phyloP scores from a whole-genome alignment of 2,888 invertebrate genomes.

The Macropis europaea region DNA sequence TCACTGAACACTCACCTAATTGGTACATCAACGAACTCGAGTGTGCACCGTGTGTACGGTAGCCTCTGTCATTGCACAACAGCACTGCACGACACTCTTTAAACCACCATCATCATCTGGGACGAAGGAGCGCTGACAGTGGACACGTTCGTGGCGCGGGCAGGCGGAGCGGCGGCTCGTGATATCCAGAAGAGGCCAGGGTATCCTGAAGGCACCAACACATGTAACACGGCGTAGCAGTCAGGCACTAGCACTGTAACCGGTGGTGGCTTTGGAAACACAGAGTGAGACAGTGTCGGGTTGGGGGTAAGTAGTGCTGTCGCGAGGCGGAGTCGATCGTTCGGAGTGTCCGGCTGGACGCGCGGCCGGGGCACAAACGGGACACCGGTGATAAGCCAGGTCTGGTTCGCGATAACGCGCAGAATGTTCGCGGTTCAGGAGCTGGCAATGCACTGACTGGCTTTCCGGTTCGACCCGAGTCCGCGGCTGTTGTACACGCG shows the following conservation, averaged over 20 bases:
- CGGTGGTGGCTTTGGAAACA: no score
- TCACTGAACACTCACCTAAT: slow-evolving; percentile 70
- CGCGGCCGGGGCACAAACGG: not conserved
- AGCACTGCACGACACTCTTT: slow-evolving; percentile 71
- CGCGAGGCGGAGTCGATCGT: not conserved
- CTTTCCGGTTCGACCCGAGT: slow-evolving; percentile 77
- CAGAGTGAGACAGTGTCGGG: not conserved
- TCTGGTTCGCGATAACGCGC: slow-evolving; percentile 4
- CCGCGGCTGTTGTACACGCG: slow-evolving; percentile 68
- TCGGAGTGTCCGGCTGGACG: not conserved
- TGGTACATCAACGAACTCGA: slow-evolving; percentile 78
- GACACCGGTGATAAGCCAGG: not conserved
- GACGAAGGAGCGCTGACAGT: no score
- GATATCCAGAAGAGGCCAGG: slow-evolving; percentile 42
- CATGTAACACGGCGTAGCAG: slow-evolving; percentile 34
- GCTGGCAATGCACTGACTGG: slow-evolving; percentile 77
- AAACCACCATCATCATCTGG: slow-evolving; percentile 58
- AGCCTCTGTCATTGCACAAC: slow-evolving; percentile 76
- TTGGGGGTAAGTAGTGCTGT: not conserved
- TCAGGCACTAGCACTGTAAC: slow-evolving; percentile 20
- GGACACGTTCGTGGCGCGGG: no score
- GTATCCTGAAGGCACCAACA: slow-evolving; percentile 40
- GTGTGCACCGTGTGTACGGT: slow-evolving; percentile 64
- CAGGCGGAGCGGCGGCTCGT: no score
- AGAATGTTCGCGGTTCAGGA: slow-evolving; percentile 72